A percentile compares a stretch with the other conserved stretches of the same genome.
These are phyloP conservation scores for Crocidura indochinensis DNA, from an alignment of 2,797 vertebrate genomes.

Conservation along the genomic window DNA sequence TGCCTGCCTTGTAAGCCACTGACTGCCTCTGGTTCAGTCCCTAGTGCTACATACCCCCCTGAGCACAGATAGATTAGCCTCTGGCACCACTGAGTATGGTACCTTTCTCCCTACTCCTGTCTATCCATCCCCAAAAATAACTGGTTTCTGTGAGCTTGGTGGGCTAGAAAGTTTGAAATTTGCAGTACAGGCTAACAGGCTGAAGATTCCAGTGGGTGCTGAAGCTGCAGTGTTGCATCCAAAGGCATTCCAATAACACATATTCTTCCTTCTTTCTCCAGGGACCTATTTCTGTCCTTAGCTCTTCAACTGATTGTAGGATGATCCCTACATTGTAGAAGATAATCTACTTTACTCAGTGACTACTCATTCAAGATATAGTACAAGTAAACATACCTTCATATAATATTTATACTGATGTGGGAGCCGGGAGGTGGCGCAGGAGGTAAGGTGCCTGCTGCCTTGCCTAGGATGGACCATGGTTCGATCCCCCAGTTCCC, in stretches of 20 bases:
- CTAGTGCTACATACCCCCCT: too few species aligned
- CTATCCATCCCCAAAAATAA: background rate
- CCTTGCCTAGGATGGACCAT: too few species aligned
- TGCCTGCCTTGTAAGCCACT: too few species aligned
- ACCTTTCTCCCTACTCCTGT: too few species aligned
- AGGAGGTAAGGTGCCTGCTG: too few species aligned
- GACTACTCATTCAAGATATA: conserved; percentile 19
- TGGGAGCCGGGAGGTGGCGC: too few species aligned
- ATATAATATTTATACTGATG: background rate
- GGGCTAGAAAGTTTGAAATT: conserved; percentile 12
- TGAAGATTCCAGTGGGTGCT: conserved; percentile 7
- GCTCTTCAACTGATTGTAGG: background rate
- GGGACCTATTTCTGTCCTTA: background rate
- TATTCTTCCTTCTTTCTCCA: background rate
- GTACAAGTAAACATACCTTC: background rate
- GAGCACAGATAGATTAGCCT: too few species aligned
- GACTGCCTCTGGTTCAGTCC: too few species aligned
- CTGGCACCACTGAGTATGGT: too few species aligned
- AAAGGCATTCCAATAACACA: background rate
- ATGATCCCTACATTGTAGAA: background rate
- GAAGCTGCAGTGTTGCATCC: background rate
- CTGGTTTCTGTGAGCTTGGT: background rate
- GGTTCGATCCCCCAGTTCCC: too few species aligned
- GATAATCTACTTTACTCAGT: background rate
- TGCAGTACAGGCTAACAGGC: background rate